These are phyloP conservation scores for Gadus macrocephalus DNA, from an alignment of 2,113 vertebrate species.

Conservation along the genomic window DNA sequence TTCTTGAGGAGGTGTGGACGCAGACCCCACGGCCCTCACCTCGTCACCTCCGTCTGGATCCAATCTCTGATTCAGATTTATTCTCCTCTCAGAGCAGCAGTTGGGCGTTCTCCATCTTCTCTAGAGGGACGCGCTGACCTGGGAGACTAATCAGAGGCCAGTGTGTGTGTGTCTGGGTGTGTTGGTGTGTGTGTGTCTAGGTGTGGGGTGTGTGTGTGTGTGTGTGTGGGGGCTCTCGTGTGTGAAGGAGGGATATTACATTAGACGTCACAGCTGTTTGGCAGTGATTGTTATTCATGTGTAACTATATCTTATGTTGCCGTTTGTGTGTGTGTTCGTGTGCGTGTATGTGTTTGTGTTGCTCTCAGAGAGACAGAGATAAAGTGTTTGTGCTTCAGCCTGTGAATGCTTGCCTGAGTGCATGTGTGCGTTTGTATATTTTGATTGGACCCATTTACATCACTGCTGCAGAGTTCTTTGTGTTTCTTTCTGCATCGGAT, in stretches of 20 bases:
- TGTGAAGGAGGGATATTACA: not conserved
- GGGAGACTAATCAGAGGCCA: constrained; percentile 13
- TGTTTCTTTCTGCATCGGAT: not conserved
- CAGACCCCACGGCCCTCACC: not conserved
- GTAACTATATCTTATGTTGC: not conserved
- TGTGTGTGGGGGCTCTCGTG: not conserved
- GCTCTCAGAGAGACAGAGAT: no score
- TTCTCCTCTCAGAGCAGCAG: not conserved
- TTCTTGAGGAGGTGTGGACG: not conserved
- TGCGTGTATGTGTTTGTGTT: not conserved
- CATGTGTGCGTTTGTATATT: constrained; percentile 4
- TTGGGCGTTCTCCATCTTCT: constrained; percentile 6
- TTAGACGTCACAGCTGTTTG: not conserved
- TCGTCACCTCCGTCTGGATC: not conserved
- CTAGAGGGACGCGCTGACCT: not conserved
- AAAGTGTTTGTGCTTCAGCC: not conserved
- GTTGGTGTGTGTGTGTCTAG: not conserved
- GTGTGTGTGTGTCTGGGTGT: not conserved
- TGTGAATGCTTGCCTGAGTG: not conserved
- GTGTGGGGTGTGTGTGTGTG: not conserved
- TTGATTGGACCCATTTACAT: no score
- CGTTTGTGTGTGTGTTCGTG: not conserved
- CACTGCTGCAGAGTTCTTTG: constrained; percentile 6
- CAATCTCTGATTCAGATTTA: not conserved
- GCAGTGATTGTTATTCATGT: not conserved